Evolutionary conservation across 2,797 vertebrate genomes (phyloP), one percentile per base, ranked within the genome.

Genomic region (Sparidentex hasta): DNA sequence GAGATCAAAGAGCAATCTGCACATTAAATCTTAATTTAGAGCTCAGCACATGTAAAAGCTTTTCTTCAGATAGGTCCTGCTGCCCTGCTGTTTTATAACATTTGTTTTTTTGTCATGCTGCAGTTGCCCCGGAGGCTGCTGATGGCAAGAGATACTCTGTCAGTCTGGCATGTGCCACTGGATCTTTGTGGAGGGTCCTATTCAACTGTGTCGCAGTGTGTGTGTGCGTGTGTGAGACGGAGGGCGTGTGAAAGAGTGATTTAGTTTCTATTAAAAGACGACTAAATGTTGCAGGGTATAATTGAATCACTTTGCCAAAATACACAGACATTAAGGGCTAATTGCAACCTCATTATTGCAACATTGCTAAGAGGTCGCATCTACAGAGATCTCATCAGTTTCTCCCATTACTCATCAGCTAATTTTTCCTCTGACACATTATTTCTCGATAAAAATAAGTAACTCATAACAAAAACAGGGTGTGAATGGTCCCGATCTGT

Each of bases 81-180:
- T 58, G 58, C 38, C 46, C 14, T 56, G 33, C 61, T 76, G 68
- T 43, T 77, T 65, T 57, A 50, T 52, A 27, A 63, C 18, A 18
- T 87, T 74, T 86, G 74, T 72, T 78, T 74, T 74, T 84, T 43
- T 64, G 71, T 73, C 71, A 27, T 5, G 43, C 76, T 74, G 51
- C 75, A 74, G 75, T 74, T 61, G 66, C 74, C 70, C 56, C 9
- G 62, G 21, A 84, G 54, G 48, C 68, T 27, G 74, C 70, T 80
- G 71, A 82, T 46, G 78, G 83, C 18, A 43, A 68, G 38, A 86
- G 78, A 80, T 85, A 78, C 73, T 83, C 72, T 89, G 81, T 84
- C 91, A 82, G 77, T 83, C 79, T 83, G 88, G 83, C 81, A 91
- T 84, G 83, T 86, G 84, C 65, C 71, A 87, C 81, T 86, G 71